Base-by-base conservation (phyloP, 2,888 invertebrate genomes). In the Eupithecia subfuscata region DNA sequence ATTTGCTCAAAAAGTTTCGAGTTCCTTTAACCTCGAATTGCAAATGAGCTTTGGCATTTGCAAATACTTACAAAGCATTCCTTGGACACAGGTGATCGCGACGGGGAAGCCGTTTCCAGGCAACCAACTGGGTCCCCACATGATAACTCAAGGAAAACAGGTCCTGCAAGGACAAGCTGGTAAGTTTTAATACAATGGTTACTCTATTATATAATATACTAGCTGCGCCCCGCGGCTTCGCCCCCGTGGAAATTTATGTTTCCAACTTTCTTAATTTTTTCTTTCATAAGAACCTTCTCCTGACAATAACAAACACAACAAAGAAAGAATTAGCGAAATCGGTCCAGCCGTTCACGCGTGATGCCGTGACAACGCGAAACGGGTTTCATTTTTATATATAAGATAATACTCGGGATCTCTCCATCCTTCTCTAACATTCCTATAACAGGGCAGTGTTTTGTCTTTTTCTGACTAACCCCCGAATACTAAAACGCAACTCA, bases 41-140 rank as follows among this genome's bases (percentile, higher is more conserved):
- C 34, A 9, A 52, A 71, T 69, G 40, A 75, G 64, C 52, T 43
- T 9, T 71, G 64, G 25, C 68, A 64, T 70, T 69, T 71, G 48
- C 22, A 25, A 22, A 40, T 30, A 60, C n/a, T 65, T 34, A 72
- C 45, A 70, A 70, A 67, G 56, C 63, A 56, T 74, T 70, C 18
- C 78, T 78, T 22, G 64, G 60, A 25, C 48, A 75, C 81, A 98
- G 96, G 97, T 98, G 75, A 98, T 98, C 79, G 96, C 98, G 11
- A 96, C 97, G 30, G 96, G 97, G 40, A 98, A 98, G 87, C 97
- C 98, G 6, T 98, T 98, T 89, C 98, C 97, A 89, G 96, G 97
- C 68, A 97, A 96, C 82, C 97, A 97, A 81, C 90, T 97, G 70
- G 95, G 96, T 4, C 97, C 97, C 0, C 98, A 98, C 86, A 98